Base-by-base conservation (phyloP, 2,113 vertebrate species). In the Burhinus oedicnemus region DNA sequence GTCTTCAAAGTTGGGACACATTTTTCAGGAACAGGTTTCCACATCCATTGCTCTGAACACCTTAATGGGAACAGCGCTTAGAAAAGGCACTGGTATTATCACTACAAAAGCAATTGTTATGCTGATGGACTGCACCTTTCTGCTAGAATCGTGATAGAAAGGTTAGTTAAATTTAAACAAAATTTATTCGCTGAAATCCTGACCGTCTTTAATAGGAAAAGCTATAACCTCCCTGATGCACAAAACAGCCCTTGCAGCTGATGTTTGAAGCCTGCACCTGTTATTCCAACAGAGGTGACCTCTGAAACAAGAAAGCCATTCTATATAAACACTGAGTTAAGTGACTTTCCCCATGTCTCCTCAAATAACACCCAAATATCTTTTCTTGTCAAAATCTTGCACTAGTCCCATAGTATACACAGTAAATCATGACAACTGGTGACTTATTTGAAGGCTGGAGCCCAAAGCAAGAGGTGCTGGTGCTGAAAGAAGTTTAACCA, bases 321-420 rank as follows among this genome's bases (percentile, higher is more conserved):
- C 90, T 96, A 17, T 74, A 92, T 92, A 97, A 97, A 96, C 91
- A 94, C 76, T 9, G 70, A 93, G 90, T 81, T 94, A 94, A 97
- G 85, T 83, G 75, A 94, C 92, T 97, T 90, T 91, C 82, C 90
- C 87, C 76, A 36, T 78, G 94, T 90, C 91, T 97, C 93, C 93
- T 95, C 95, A 91, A 88, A 95, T 96, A 96, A 95, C 83, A 96
- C 89, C 91, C 89, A 96, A 90, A 95, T 94, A 95, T 96, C 91
- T 97, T 96, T 96, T 90, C 96, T 95, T 96, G 94, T 97, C 96
- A 98, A 96, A 95, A 94, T 89, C 89, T 88, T 94, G 79, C 87
- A 95, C 91, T 95, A 90, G 94, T 96, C 95, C 91, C 66, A 27
- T 19, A 83, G 65, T 66, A 80, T 61, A 93, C 76, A 44, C 60